Conservation (phyloP, 2,888 invertebrate genomes). For the Polymixis flavicincta region DNA sequence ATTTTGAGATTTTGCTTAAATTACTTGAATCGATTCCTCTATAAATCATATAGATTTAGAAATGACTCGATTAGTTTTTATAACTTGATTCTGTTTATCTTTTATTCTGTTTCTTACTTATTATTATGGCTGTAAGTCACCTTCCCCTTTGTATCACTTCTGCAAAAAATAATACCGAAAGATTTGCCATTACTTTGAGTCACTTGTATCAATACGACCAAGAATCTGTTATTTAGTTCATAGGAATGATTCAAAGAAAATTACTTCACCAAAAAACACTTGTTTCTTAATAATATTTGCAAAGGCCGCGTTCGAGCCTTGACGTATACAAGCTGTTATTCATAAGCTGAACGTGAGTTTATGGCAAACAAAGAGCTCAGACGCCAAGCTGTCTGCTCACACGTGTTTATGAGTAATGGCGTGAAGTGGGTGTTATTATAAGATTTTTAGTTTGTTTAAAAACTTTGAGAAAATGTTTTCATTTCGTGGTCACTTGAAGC, state of each 20-base stretch:
- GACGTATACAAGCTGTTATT: conserved; percentile 60
- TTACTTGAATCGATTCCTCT: too few species aligned
- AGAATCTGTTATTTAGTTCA: background rate
- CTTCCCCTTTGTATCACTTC: background rate
- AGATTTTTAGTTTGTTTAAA: conserved; percentile 13
- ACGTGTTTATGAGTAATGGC: conserved; percentile 66
- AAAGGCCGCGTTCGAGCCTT: conserved; percentile 70
- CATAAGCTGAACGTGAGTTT: conserved; percentile 69
- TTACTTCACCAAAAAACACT: conserved; percentile 29
- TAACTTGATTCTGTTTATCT: background rate
- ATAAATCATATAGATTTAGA: too few species aligned
- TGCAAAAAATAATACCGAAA: too few species aligned
- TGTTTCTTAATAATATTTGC: conserved; percentile 71
- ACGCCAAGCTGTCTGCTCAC: conserved; percentile 74
- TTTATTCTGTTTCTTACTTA: too few species aligned
- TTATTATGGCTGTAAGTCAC: background rate
- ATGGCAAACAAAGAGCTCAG: conserved; percentile 72
- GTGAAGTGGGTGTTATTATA: conserved; percentile 48
- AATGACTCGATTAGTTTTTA: background rate
- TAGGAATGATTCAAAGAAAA: conserved; percentile 4
- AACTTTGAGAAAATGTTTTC: background rate
- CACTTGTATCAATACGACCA: background rate
- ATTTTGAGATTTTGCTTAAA: background rate
- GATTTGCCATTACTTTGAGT: background rate
- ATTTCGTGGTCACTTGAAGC: background rate